Conservation (phyloP, 2,113 vertebrate genomes). For the Synodontis membranacea region DNA sequence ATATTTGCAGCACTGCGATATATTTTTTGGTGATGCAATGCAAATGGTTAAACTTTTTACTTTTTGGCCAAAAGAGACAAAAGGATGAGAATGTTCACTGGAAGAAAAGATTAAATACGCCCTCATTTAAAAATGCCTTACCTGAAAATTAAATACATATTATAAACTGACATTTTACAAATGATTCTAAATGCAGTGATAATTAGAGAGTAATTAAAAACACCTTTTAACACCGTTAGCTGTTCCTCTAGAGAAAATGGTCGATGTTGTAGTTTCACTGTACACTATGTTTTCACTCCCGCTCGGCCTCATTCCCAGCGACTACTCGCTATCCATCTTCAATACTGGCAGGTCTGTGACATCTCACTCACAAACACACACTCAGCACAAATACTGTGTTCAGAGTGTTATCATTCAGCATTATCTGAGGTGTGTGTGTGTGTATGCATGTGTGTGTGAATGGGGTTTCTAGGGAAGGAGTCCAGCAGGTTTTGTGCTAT, state of each 20-base stretch:
- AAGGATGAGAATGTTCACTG: not conserved
- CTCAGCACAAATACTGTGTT: not conserved
- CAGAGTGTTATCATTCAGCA: not conserved
- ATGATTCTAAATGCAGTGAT: not conserved
- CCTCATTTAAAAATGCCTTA: no score
- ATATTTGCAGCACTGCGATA: not conserved
- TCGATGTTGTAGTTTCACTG: not conserved
- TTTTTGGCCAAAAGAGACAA: not conserved
- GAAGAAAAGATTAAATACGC: not conserved
- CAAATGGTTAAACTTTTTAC: not conserved
- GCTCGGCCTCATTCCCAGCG: not conserved
- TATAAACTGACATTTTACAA: not conserved
- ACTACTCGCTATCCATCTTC: not conserved
- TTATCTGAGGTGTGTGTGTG: not conserved
- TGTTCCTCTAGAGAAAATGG: not conserved
- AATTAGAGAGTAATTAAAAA: not conserved
- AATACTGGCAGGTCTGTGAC: not conserved
- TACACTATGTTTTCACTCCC: constrained; percentile 2
- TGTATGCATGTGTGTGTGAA: not conserved
- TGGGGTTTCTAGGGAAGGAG: not conserved
- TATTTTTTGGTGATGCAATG: not conserved
- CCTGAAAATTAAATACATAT: no score
- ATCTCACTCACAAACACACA: constrained; percentile 16
- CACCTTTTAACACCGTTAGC: not conserved
- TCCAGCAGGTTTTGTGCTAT: not conserved